Evolutionary conservation across 2,113 vertebrate genomes (phyloP).

Genomic region (Stigmatopora argus): DNA sequence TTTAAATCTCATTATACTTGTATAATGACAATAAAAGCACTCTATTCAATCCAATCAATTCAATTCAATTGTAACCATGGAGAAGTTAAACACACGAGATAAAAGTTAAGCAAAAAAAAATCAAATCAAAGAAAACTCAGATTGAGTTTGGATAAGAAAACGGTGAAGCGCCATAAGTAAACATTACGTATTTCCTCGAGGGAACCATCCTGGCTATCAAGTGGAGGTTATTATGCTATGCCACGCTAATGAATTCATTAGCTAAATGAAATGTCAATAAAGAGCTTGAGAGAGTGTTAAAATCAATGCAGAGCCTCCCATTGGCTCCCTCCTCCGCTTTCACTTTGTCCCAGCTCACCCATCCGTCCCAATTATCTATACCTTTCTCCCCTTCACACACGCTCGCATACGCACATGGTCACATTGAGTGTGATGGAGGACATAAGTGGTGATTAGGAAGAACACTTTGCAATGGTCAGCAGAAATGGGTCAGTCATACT

Average conservation of each 20-base stretch:
- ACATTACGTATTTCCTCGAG: constrained; percentile 19
- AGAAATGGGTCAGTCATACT: constrained; percentile 51
- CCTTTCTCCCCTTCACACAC: constrained; percentile 36
- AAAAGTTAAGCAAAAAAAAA: constrained; percentile 6
- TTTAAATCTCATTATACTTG: too few relatives aligned
- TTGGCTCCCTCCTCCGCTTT: constrained; percentile 29
- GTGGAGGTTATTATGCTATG: constrained; percentile 60
- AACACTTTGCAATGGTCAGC: constrained; percentile 68
- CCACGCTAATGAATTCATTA: constrained; percentile 66
- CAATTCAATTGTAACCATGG: constrained; percentile 12
- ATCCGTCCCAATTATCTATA: constrained; percentile 55
- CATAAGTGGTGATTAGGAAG: constrained; percentile 67
- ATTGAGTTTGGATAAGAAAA: constrained; percentile 35
- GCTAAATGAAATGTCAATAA: constrained; percentile 69
- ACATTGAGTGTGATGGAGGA: constrained; percentile 52
- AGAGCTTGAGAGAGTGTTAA: constrained; percentile 55
- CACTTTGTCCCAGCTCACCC: constrained; percentile 46
- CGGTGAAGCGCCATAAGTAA: constrained; percentile 15
- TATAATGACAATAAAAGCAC: too few relatives aligned
- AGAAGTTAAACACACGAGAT: constrained; percentile 11
- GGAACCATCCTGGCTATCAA: constrained; percentile 54
- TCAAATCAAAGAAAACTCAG: constrained; percentile 17
- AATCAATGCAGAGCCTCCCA: constrained; percentile 55
- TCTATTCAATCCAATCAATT: too few relatives aligned
- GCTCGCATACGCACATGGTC: constrained; percentile 19